Evolutionary conservation across 2,888 invertebrate genomes (phyloP).

Genomic region (Heliconius aoede): DNA sequence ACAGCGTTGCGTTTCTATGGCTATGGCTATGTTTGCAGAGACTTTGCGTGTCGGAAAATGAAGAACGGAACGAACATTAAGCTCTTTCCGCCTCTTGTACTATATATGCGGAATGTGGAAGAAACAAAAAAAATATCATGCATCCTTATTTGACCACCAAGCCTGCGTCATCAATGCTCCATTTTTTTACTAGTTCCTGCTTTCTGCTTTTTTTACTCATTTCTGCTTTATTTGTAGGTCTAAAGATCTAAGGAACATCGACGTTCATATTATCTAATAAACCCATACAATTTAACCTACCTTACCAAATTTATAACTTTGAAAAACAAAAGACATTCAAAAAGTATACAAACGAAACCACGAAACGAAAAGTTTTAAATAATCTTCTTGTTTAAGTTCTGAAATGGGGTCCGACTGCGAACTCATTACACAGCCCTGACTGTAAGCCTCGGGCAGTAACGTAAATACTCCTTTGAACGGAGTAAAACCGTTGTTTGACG

Average conservation of each 20-base stretch:
- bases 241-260: not conserved
- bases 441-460: constrained; percentile 53
- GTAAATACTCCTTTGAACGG: constrained; percentile 50
- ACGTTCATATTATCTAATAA: not conserved
- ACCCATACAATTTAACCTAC: constrained; percentile 49
- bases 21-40: too few species aligned
- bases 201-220: too few species aligned
- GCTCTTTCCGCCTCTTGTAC: not conserved
- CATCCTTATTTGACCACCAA: not conserved
- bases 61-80: not conserved
- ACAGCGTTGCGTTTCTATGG: too few species aligned
- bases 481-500: constrained; percentile 57
- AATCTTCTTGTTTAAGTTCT: constrained; percentile 50
- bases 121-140: too few species aligned
- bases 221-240: not conserved
- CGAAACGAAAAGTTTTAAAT: constrained; percentile 34
- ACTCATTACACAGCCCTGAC: constrained; percentile 61
- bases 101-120: too few species aligned
- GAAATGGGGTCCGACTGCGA: constrained; percentile 54
- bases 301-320: constrained; percentile 37
- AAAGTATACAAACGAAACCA: constrained; percentile 17
- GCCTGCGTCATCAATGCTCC: not conserved
- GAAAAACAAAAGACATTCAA: constrained; percentile 29
- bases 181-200: too few species aligned
- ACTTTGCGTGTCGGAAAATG: not conserved